Conservation (phyloP, 1,140 invertebrate species). For the Trinorchestia longiramus region DNA sequence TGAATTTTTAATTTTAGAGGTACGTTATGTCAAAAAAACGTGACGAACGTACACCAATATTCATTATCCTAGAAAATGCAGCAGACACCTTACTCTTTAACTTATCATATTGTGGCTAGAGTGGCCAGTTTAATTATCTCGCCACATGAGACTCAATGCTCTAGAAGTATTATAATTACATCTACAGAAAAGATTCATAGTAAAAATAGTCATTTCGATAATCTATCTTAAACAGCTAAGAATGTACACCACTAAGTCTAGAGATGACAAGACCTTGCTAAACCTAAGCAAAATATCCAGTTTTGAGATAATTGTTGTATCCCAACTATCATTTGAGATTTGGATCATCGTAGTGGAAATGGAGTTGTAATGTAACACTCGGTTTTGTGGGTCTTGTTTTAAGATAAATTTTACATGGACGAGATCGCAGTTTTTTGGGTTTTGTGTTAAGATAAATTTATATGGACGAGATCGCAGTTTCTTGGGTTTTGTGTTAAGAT, state of each 20-base stretch:
- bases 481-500: background rate
- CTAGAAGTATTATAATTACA: background rate
- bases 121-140: background rate
- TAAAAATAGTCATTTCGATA: constrained; percentile 53
- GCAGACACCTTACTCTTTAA: background rate
- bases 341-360: background rate
- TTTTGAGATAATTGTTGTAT: background rate
- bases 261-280: background rate
- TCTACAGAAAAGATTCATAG: constrained; percentile 42
- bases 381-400: background rate
- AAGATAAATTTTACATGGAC: too few relatives aligned
- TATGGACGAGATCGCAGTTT: background rate
- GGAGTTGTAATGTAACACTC: background rate
- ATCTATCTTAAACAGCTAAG: constrained; percentile 42
- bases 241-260: background rate
- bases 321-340: background rate
- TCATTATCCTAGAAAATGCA: background rate
- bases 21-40: background rate
- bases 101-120: background rate
- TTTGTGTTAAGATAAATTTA: background rate
- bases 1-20: too few relatives aligned
- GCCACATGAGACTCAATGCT: background rate
- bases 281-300: background rate
- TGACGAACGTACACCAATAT: background rate
- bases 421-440: background rate